Base-by-base conservation (phyloP, 1,140 invertebrate species). In the Plectrocnemia conspersa region DNA sequence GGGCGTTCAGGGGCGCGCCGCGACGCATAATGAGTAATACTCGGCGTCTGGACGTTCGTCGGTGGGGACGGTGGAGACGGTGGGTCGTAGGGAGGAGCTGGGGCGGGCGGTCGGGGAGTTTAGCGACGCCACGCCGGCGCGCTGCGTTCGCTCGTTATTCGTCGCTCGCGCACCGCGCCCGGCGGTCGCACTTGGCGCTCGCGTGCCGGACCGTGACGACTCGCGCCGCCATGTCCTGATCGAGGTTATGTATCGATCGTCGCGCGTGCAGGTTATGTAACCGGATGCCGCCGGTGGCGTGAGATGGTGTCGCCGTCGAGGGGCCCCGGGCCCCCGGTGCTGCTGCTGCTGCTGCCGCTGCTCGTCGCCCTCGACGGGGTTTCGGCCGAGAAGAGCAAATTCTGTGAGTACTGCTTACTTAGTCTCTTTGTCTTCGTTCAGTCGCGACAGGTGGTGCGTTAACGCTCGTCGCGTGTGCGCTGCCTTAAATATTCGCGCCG, bases 321-420 rank as follows among this genome's bases (percentile, higher is more conserved):
- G 46, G 19, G 54, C 33, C 46, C 32, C n/a, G 52, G 52, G 46
- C 23, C 46, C 48, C 36, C 38, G 49, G 16, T 38, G 33, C 54
- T 54, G 46, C 47, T 52, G 25, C 46, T n/a, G 21, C 33, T 16
- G 21, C 15, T 22, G 47, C 32, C 3, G n/a, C 19, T 48, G 10
- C 6, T 35, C 7, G 49, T 41, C 33, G 24, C 35, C 33, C 16
- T 32, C 48, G 21, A 46, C 32, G 58, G 36, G 44, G 47, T 18
- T 6, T n/a, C 33, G 4, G 52, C 55, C 7, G 59, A 61, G 38
- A 61, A 61, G 29, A 61, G 59, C 55, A 61, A 61, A 61, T 61
- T 61, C 47, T 61, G 59, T 61, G 42, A 61, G 59, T 61, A 25
- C 22, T 10, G 9, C n/a, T n/a, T 1, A n/a, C 23, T 46, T 27